Conservation (phyloP, 2,888 invertebrate genomes). For the Allolobophora icterica region DNA sequence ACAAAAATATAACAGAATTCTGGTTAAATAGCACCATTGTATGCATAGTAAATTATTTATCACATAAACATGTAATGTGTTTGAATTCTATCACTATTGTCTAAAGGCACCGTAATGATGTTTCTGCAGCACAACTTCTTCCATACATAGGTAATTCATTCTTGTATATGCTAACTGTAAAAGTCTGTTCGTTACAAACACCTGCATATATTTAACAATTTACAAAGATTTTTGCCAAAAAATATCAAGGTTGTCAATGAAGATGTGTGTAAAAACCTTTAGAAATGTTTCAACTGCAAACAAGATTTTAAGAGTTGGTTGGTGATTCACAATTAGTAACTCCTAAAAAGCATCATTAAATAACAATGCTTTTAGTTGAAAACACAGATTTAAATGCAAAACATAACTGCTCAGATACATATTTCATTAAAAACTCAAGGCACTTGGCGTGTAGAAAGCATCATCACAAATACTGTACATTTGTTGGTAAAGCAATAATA, state of each 20-base stretch:
- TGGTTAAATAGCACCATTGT: not conserved
- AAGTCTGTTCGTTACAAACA: not conserved
- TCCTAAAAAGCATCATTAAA: not conserved
- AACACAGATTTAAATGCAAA: not conserved
- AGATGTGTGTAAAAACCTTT: constrained; percentile 4
- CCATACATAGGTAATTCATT: not conserved
- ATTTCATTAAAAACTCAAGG: not conserved
- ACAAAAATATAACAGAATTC: not conserved
- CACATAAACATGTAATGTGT: not conserved
- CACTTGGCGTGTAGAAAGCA: too few species aligned
- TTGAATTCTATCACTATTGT: not conserved
- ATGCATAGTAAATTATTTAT: not conserved
- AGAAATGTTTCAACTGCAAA: not conserved
- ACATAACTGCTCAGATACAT: not conserved
- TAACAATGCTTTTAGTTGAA: not conserved
- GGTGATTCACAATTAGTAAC: not conserved
- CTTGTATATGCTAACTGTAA: not conserved
- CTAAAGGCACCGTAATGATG: not conserved
- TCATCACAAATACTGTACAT: not conserved
- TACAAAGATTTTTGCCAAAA: not conserved
- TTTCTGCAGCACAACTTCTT: not conserved
- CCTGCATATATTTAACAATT: not conserved
- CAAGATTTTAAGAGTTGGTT: not conserved
- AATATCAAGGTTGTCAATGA: not conserved
- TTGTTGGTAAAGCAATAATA: too few species aligned